phyloP scores from a whole-genome alignment of 2,888 invertebrate species.

The Microctonus brassicae region DNA sequence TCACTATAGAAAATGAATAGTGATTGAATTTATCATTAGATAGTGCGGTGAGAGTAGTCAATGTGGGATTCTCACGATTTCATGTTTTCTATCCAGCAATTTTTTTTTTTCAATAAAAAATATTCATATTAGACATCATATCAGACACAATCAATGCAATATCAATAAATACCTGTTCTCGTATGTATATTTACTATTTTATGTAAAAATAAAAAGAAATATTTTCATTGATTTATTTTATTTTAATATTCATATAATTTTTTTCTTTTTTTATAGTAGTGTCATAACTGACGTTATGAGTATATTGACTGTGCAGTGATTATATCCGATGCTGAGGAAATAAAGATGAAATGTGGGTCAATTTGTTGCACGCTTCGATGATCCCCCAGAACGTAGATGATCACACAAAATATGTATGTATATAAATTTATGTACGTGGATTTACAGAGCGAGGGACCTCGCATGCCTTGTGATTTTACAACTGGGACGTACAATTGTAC shows the following conservation, averaged over 20 bases:
- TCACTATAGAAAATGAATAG: background rate
- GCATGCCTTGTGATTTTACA: background rate
- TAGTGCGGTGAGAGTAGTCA: background rate
- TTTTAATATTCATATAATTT: background rate
- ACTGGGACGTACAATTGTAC: background rate
- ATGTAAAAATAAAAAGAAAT: too few relatives aligned
- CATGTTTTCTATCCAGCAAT: background rate
- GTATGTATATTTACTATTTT: too few relatives aligned
- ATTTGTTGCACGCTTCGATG: constrained; percentile 44
- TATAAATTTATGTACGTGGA: background rate
- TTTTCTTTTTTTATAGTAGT: background rate
- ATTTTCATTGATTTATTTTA: background rate
- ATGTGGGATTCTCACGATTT: background rate
- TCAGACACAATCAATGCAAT: too few relatives aligned
- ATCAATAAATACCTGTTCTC: too few relatives aligned
- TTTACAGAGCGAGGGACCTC: background rate
- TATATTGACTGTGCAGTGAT: constrained; percentile 39
- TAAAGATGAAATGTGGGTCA: constrained; percentile 47
- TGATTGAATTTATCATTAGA: background rate
- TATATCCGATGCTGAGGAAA: constrained; percentile 41
- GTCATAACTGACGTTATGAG: background rate
- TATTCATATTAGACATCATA: too few relatives aligned
- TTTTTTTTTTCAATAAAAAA: too few relatives aligned
- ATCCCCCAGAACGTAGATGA: constrained; percentile 38
- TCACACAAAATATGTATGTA: background rate